Evolutionary conservation across 1,140 invertebrate genomes (phyloP), one percentile per base, ranked within the genome.

Genomic region (Euura saliciscinereae): DNA sequence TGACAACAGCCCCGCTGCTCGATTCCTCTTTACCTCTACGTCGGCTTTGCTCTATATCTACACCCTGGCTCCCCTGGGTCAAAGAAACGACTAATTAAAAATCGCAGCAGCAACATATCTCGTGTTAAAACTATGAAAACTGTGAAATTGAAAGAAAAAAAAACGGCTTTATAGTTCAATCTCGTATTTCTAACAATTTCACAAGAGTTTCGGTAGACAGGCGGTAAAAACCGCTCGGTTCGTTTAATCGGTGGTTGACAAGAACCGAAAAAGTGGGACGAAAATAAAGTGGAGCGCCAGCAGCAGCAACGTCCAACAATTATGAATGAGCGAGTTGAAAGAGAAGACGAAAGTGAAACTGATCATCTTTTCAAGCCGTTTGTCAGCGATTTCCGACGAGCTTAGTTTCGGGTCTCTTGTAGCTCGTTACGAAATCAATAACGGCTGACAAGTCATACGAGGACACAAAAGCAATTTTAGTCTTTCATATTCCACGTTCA

Each of bases 41-140:
- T 11, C 46, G 46, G 1, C 51, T n/a, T 0, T 59, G 28, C 28
- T 28, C 28, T 28, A 28, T 59, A 8, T 59, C 13, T 59, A 11
- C 51, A 59, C 51, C 51, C 28, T 28, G 28, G 28, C 28, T 28
- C 51, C 13, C 51, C 8, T n/a, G 8, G 51, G 51, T 59, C 51
- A 59, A 59, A 59, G 51, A 59, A 4, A n/a, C 51, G 51, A n/a
- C 51, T 59, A 59, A 59, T 59, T 59, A 59, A 59, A 59, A 59
- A 28, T 28, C 28, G 28, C 28, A 28, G 28, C 28, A 1, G 28
- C 28, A 28, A 1, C 28, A 28, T 28, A 28, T 28, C 28, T 28
- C 28, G 28, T 28, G 28, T 28, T 28, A 28, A 28, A 28, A 28
- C 28, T 1, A 28, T 28, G 28, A 28, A 28, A 28, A 28, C 28